phyloP scores from a whole-genome alignment of 2,797 vertebrate genomes.

The Columba guinea region DNA sequence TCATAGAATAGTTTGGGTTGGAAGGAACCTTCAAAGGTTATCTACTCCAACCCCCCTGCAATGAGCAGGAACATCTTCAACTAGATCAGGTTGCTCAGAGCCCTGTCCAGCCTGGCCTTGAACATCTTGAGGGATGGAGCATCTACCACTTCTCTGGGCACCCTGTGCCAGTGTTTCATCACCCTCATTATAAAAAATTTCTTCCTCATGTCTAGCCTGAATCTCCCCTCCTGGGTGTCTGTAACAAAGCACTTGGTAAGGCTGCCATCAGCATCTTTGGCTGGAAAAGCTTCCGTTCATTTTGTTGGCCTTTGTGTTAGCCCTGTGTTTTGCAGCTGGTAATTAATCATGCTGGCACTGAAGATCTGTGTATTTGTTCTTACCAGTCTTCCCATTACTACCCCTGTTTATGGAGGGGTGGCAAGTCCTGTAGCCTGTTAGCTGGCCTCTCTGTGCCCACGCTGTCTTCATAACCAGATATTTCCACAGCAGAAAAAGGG shows the following conservation, averaged over 20 bases:
- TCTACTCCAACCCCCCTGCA: too few species aligned
- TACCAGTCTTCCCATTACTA: background rate
- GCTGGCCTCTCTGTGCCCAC: background rate
- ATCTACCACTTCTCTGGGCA: too few species aligned
- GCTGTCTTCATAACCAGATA: constrained; percentile 18
- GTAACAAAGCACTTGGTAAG: background rate
- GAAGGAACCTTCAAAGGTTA: too few species aligned
- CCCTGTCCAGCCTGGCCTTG: too few species aligned
- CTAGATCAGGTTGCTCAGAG: too few species aligned
- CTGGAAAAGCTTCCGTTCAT: background rate
- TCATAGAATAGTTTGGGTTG: too few species aligned
- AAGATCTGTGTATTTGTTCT: background rate
- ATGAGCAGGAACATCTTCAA: too few species aligned
- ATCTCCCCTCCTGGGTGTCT: background rate
- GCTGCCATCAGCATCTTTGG: background rate
- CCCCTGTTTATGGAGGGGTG: background rate
- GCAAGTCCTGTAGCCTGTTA: background rate
- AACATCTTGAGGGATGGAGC: too few species aligned
- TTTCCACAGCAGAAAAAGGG: constrained; percentile 36
- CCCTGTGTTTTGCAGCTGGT: constrained; percentile 18
- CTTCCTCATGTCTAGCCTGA: too few species aligned
- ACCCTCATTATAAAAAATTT: too few species aligned
- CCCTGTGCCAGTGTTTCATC: too few species aligned
- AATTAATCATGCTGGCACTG: background rate
- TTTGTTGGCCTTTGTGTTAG: background rate